Conservation (phyloP, 1,140 invertebrate species). For the Penaeus chinensis region DNA sequence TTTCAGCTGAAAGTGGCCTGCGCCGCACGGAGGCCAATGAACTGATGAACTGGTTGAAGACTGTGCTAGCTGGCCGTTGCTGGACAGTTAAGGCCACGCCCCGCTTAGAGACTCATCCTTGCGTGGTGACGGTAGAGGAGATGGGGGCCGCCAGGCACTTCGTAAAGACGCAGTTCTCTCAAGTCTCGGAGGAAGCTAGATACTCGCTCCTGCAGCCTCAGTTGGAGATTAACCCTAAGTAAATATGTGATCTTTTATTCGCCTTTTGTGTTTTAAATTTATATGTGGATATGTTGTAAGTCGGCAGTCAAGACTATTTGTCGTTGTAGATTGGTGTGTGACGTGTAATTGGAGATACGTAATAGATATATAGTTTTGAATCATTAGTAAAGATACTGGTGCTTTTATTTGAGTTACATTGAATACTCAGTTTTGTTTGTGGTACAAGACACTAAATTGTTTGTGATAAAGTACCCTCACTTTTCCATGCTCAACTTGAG, state of each 20-base stretch:
- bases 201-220: constrained; percentile 89
- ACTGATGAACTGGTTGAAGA: constrained; percentile 83
- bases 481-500: no score
- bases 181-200: constrained; percentile 85
- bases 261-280: constrained; percentile 65
- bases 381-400: no score
- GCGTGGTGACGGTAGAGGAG: constrained; percentile 92
- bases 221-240: constrained; percentile 87
- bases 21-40: constrained; percentile 73
- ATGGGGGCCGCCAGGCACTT: constrained; percentile 97
- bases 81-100: constrained; percentile 84
- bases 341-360: no score
- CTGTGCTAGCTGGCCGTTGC: constrained; percentile 78
- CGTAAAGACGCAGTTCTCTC: constrained; percentile 87
- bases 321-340: no score
- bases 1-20: constrained; percentile 42
- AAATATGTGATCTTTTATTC: constrained; percentile 14
- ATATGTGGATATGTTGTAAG: neutral
- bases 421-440: no score
- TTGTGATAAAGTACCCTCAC: no score
- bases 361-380: no score
- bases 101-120: constrained; percentile 88
- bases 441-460: no score
- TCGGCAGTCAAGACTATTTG: no score
- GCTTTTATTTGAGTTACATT: no score